Evolutionary conservation across 1,140 invertebrate genomes (phyloP), one percentile per base, ranked within the genome.

Genomic region (Lepidurus apus): DNA sequence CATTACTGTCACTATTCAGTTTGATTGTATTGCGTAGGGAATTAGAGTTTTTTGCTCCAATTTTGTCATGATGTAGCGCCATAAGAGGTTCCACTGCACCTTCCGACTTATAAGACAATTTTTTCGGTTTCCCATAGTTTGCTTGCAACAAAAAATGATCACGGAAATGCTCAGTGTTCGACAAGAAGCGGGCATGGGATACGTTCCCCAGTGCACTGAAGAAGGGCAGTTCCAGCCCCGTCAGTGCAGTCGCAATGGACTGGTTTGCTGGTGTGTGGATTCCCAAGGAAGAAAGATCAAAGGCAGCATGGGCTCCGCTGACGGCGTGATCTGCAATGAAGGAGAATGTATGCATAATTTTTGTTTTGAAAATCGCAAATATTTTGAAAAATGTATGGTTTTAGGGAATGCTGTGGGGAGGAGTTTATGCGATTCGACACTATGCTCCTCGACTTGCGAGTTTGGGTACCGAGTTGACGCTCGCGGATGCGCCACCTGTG

Each of bases 221-320:
- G 81, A 82, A 76, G 93, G 93, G 0, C 87, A 89, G 34, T 95
- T 93, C 82, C 85, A 90, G 42, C 85, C 89, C 0, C 88, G 86
- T 76, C 93, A 95, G 81, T 95, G 93, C 83, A 94, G 93, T 76
- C 75, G 83, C 73, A 95, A 95, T 83, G 91, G 91, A 21, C 83
- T 94, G 1, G 92, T 95, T 80, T 95, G 93, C 84, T 95, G 93
- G 93, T 95, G 93, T 82, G 93, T 95, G 1, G 91, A 93, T 83
- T 85, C 84, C 0, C 82, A 87, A 34, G 93, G 93, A 1, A 88
- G 90, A 82, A 94, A 94, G 83, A 86, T 92, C 24, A 88, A 89
- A 73, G 91, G 92, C 1, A 90, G 91, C 1, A 93, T 95, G 90
- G 93, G 92, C 10, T 90, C 92, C 0, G 88, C 92, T 0, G 87